Conservation (phyloP, 2,113 vertebrate species). For the Xiphophorus couchianus region DNA sequence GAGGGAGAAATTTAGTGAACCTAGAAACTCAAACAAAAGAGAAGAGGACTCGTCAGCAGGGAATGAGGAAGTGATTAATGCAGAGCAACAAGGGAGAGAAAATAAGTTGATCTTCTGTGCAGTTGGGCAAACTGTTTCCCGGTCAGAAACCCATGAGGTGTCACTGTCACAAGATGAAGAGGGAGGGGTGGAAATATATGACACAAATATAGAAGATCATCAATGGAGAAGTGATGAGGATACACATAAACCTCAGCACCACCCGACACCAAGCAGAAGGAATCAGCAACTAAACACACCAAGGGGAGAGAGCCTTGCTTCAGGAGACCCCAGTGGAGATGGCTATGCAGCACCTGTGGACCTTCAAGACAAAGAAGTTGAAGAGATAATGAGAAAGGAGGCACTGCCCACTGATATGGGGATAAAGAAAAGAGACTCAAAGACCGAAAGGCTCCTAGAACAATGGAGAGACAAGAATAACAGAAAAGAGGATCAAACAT, state of each 20-base stretch:
- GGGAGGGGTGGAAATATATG: conserved; percentile 28
- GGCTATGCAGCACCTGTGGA: not conserved
- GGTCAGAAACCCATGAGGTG: conserved; percentile 20
- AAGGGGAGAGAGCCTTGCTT: not conserved
- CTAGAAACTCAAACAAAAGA: conserved; percentile 7
- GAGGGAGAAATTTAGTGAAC: conserved; percentile 70
- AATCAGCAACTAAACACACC: not conserved
- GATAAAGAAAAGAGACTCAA: conserved; percentile 49
- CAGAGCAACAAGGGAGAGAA: conserved; percentile 18
- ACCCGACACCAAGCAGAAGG: conserved; percentile 10
- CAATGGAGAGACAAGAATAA: conserved; percentile 64
- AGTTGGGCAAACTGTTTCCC: conserved; percentile 61
- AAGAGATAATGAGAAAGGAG: conserved; percentile 22
- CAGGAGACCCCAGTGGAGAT: conserved; percentile 2
- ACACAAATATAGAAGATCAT: conserved; percentile 25
- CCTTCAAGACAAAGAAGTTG: conserved; percentile 5
- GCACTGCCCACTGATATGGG: conserved; percentile 20
- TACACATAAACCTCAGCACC: conserved; percentile 18
- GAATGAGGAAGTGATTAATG: conserved; percentile 21
- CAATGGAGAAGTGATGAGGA: conserved; percentile 12
- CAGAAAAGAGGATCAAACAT: not conserved
- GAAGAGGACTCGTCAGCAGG: not conserved
- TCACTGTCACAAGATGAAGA: conserved; percentile 36
- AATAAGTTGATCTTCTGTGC: conserved; percentile 55
- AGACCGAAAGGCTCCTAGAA: conserved; percentile 69